Evolutionary conservation across 2,888 invertebrate genomes (phyloP), one percentile per base, ranked within the genome.

Genomic region (Chouioia cunea): DNA sequence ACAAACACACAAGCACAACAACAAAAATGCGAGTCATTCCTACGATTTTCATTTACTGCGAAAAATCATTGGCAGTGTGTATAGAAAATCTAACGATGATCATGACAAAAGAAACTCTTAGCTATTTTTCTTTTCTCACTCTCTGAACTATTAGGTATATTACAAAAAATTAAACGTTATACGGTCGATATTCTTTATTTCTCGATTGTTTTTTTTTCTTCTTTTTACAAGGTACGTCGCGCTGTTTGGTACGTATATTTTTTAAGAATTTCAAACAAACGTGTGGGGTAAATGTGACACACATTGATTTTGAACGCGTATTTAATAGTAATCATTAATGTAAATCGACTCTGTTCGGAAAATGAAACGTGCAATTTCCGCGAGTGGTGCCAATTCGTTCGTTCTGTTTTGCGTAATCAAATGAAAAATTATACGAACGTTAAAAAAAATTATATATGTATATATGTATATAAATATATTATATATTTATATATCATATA

Each of bases 231-330:
- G 44, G 60, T 60, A 56, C 59, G 20, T 59, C 67, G 43, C 56
- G 59, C 44, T 44, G 12, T 36, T 12, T 22, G 23, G 60, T 69
- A 47, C 65, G 62, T 53, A 46, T 69, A 60, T 59, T 65, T 72
- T 58, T 73, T 62, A 73, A 73, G 62, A n/a, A 65, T 57, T 47
- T 27, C 57, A 66, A 44, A 53, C 44, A 36, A 36, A 36, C 6
- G 36, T 10, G 36, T 10, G 36, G 6, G 36, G 12, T 10, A 36
- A 36, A 60, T 59, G 47, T n/a, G 20, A 56, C 53, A 65, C 48
- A 44, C 54, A 71, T 64, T 59, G 53, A 64, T 54, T n/a, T 60
- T 60, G 63, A 67, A 60, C n/a, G 48, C 43, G 60, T 68, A 56
- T 59, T 18, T 68, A 68, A 52, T 46, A 36, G 36, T 27, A 62